These are phyloP conservation scores for Sphenopsis melanotis DNA, from an alignment of 2,797 vertebrate genomes.

Conservation along the genomic window DNA sequence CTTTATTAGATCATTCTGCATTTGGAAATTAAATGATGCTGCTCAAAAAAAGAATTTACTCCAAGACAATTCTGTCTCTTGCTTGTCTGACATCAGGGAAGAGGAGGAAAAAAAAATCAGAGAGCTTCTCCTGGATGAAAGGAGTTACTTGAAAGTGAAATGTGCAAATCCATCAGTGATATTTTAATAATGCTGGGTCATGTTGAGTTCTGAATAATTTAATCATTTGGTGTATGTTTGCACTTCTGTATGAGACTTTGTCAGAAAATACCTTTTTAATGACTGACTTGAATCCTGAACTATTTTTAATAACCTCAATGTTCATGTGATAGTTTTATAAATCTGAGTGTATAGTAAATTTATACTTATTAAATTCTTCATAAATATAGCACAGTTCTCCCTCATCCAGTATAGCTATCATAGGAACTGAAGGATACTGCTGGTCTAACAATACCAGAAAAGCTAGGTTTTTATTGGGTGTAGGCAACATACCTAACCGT, in stretches of 20 bases:
- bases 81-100: background rate
- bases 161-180: constrained; percentile 29
- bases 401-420: background rate
- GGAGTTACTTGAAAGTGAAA: constrained; percentile 51
- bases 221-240: constrained; percentile 42
- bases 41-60: background rate
- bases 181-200: constrained; percentile 56
- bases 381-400: background rate
- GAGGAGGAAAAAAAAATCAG: background rate
- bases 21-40: constrained; percentile 28
- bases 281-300: constrained; percentile 27
- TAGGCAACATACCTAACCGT: background rate
- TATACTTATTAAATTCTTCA: constrained; percentile 6
- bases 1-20: background rate
- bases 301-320: constrained; percentile 15
- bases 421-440: background rate
- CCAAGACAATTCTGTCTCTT: background rate
- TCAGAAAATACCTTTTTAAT: constrained; percentile 59
- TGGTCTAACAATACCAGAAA: background rate
- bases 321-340: background rate
- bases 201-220: constrained; percentile 58
- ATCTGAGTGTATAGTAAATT: constrained; percentile 1
- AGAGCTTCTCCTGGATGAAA: constrained; percentile 35
- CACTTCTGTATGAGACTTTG: constrained; percentile 50
- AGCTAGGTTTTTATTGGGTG: background rate